Evolutionary conservation across 2,113 vertebrate species (phyloP), one percentile per base, ranked within the genome.

Genomic region (Pseudopodoces humilis): DNA sequence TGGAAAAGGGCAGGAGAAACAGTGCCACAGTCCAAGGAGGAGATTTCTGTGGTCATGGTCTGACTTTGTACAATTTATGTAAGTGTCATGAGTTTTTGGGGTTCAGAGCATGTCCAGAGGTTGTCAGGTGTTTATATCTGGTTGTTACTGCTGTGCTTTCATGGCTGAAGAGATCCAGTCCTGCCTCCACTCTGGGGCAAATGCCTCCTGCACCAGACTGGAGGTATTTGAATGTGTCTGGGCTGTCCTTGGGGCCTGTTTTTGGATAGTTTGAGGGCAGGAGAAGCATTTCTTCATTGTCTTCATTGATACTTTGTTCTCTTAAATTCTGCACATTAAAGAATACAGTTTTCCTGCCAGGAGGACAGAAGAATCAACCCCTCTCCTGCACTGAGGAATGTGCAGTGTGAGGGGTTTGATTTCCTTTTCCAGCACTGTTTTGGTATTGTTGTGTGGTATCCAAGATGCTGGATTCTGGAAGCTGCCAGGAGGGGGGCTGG

Each of bases 381-480:
- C 20, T 75, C 18, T 74, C 44, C 50, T 18, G 25, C 52, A 39
- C 43, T 56, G 14, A 6, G 10, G 10, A 50, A 25, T 10, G n/a
- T 23, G 17, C 28, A 23, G 8, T 2, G 1, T 3, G 10, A 72
- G 12, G 15, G 67, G 13, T 28, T 24, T 18, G 30, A 11, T 78
- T 70, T 63, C 69, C 41, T 58, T 69, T 75, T 35, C 49, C 49
- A 28, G 16, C 31, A 4, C 13, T 6, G 2, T 15, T 62, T 22
- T 47, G 37, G 17, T 31, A 8, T 15, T 2, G 0, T 11, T 9
- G 28, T 37, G 33, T 27, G 46, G 20, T 21, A 27, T 7, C 28
- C 63, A 55, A 43, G 39, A 31, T 56, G 18, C 7, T 83, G 44
- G 7, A 53, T 76, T 64, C 46, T 74, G 11, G 7, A 27, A 39